phyloP scores from a whole-genome alignment of 2,797 vertebrate genomes.

The Cheirogaleus major region DNA sequence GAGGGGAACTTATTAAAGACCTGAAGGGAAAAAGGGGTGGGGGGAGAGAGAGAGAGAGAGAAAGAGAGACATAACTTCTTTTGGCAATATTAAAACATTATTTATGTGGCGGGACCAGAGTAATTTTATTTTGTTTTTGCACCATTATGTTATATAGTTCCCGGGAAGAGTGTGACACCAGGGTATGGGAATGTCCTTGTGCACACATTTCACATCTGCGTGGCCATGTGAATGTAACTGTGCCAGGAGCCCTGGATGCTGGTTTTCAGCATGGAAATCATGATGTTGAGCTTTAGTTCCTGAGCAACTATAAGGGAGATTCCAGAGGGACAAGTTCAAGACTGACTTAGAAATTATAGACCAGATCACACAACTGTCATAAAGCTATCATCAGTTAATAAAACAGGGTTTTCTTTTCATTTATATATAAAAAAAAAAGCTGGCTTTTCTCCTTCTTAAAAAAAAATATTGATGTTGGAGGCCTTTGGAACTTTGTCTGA shows the following conservation, averaged over 20 bases:
- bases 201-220: neutral
- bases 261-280: neutral
- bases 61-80: neutral
- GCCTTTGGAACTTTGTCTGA: conserved; percentile 80
- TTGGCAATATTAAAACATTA: neutral
- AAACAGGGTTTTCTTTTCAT: conserved; percentile 81
- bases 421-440: conserved; percentile 53
- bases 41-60: neutral
- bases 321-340: conserved; percentile 72
- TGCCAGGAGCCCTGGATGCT: neutral
- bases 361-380: conserved; percentile 80
- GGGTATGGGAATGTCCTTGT: conserved; percentile 51
- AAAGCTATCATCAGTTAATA: conserved; percentile 87
- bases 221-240: neutral
- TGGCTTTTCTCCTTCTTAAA: conserved; percentile 47
- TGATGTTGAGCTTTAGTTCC: neutral
- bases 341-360: conserved; percentile 83
- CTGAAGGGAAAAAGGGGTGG: neutral
- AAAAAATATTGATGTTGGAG: conserved; percentile 82
- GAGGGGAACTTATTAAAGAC: conserved; percentile 36
- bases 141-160: conserved; percentile 10
- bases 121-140: conserved; percentile 38
- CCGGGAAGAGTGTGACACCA: neutral
- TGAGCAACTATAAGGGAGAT: conserved; percentile 21
- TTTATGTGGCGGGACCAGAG: conserved; percentile 28